Base-by-base conservation (phyloP, 2,797 vertebrate species). In the Ispidina lecontei region DNA sequence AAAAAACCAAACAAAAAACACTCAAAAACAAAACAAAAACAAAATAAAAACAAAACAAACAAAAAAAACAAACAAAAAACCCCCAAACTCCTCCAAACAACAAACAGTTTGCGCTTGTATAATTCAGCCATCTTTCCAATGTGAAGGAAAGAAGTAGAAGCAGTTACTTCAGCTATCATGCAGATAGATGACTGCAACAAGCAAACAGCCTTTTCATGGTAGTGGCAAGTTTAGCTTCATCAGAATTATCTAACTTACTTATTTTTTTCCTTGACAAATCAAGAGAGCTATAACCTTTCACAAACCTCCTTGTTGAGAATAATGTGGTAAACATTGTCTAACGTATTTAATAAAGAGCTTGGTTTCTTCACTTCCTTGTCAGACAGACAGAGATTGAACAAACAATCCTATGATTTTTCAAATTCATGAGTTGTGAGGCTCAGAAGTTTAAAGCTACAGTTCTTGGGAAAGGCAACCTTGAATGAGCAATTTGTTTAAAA, bases 321-420 rank as follows among this genome's bases (percentile, higher is more conserved):
- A 12, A 0, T 0, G 1, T 0, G 0, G n/a, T 25, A 80, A 35
- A 21, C 14, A 21, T 8, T 31, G 4, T 39, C 46, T 77, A 19
- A 63, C 28, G 2, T 33, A 54, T 65, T 52, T 0, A 0, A 58
- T 62, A 69, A 62, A 8, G 6, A 72, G 10, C 23, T 71, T 71
- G 1, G 0, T 37, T 44, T 88, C 86, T 29, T n/a, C 31, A 20
- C 15, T 91, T 80, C 6, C 44, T 26, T 54, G 14, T 35, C 2
- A 4, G 31, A 52, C 12, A 5, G 35, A 54, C 9, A 72, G 7
- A 12, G n/a, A 43, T 11, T 70, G 21, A 78, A 60, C 0, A 2
- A 76, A 6, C 0, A 1, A 62, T 35, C 6, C 2, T 77, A 9
- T 0, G 0, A 14, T 41, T 72, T 73, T 91, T 85, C 35, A 74